Evolutionary conservation across 2,888 invertebrate genomes (phyloP).

Genomic region (Eumacrocentrus americanus): DNA sequence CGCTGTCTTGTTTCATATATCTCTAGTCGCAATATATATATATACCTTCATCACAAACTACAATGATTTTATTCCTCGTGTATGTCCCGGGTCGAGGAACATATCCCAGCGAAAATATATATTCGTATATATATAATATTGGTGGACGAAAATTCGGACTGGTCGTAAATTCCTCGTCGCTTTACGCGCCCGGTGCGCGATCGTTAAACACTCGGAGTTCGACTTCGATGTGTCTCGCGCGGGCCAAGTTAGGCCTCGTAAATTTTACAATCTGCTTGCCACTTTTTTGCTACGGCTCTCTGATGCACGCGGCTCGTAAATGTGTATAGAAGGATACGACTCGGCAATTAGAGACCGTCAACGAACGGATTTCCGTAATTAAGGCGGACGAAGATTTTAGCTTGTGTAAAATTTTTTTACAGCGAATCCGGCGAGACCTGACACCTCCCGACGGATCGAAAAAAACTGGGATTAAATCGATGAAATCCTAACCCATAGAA

Average conservation of each 20-base stretch:
- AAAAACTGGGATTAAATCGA: no score
- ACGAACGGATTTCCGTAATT: not conserved
- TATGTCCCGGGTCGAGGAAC: no score
- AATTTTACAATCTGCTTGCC: constrained; percentile 41
- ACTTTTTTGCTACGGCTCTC: constrained; percentile 24
- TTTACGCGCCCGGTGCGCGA: constrained; percentile 34
- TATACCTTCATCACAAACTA: not conserved
- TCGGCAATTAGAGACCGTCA: not conserved
- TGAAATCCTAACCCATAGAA: no score
- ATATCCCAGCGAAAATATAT: no score
- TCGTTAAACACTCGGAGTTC: constrained; percentile 41
- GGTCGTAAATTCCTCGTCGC: constrained; percentile 38
- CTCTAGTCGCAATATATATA: constrained; percentile 7
- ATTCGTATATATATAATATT: constrained; percentile 8
- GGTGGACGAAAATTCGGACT: constrained; percentile 28
- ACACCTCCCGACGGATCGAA: not conserved
- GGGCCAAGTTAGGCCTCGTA: constrained; percentile 41
- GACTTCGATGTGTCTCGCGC: not conserved
- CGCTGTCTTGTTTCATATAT: not conserved
- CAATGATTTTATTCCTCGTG: constrained; percentile 4
- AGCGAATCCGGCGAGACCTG: not conserved
- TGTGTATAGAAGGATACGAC: not conserved
- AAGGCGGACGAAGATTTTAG: not conserved
- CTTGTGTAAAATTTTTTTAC: not conserved
- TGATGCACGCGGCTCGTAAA: not conserved